Base-by-base conservation (phyloP, 2,888 invertebrate genomes). In the Aspidiotus rigidus region DNA sequence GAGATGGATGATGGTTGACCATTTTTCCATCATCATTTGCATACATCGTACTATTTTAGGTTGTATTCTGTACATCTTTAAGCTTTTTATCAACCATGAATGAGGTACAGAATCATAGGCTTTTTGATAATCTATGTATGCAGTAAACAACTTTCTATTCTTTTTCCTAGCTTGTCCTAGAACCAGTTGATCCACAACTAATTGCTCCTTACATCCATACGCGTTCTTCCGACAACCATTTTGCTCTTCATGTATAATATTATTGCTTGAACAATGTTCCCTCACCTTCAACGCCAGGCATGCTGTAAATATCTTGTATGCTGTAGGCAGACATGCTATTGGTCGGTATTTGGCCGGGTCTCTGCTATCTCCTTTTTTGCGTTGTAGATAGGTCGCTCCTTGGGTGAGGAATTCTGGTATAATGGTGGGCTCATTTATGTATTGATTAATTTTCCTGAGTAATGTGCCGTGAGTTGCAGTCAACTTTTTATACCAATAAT, bases 91-190 rank as follows among this genome's bases (percentile, higher is more conserved):
- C n/a, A 49, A 49, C 49, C 49, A 49, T 11, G 49, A 13, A n/a
- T 49, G 49, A 11, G 49, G 49, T 6, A 49, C 49, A 11, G 49
- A 49, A 49, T 49, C n/a, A n/a, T 13, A 49, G 10, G 71, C 71
- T 61, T 72, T 69, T 67, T 69, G 40, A 40, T 70, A 72, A 41
- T 67, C 72, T 28, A 72, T 69, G 39, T 17, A 69, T 5, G 62
- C 39, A 13, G 42, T 56, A n/a, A 17, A 28, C 8, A 71, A 42
- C 49, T 41, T 56, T 11, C 56, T 16, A 10, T 64, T 60, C 17
- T 67, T 71, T 42, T 67, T 62, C 16, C 57, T 42, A 13, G 63
- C 69, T 10, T 64, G 63, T 28, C 54, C n/a, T 8, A 59, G 16
- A 57, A 69, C 28, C 40, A 71, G 59, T 41, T 49, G 49, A n/a